A percentile compares a stretch with the other conserved stretches of the same genome.
phyloP scores from a whole-genome alignment of 1,140 invertebrate species.

The Heliconius hewitsoni region DNA sequence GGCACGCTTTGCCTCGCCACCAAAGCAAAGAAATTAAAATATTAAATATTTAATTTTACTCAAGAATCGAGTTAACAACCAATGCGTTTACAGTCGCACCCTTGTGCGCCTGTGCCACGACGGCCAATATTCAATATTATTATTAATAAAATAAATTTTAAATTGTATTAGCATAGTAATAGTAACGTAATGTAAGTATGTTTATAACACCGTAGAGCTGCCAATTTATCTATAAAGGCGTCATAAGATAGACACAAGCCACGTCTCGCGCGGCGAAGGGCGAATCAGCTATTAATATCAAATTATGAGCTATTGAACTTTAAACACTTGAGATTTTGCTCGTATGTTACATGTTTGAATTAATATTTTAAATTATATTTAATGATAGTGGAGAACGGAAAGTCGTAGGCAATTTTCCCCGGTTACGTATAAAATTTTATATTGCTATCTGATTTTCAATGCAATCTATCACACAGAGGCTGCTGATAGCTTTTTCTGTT shows the following conservation, averaged over 20 bases:
- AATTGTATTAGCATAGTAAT: not conserved
- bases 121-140: no score
- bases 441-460: no score
- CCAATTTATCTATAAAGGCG: constrained; percentile 20
- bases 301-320: constrained; percentile 22
- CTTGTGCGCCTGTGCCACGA: no score
- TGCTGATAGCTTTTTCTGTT: no score
- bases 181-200: not conserved
- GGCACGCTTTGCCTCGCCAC: no score
- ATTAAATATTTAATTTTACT: no score
- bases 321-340: constrained; percentile 12
- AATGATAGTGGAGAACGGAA: not conserved
- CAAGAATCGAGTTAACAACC: no score
- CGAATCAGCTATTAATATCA: constrained; percentile 19
- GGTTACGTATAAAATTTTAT: no score
- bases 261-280: constrained; percentile 4
- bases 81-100: no score
- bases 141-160: no score
- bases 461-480: no score
- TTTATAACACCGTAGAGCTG: not conserved
- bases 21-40: no score
- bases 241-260: constrained; percentile 20
- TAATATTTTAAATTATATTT: not conserved
- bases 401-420: not conserved
- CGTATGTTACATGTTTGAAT: not conserved